These are phyloP conservation scores for Anarrhichthys ocellatus DNA, from an alignment of 2,113 vertebrate genomes.

Conservation along the genomic window DNA sequence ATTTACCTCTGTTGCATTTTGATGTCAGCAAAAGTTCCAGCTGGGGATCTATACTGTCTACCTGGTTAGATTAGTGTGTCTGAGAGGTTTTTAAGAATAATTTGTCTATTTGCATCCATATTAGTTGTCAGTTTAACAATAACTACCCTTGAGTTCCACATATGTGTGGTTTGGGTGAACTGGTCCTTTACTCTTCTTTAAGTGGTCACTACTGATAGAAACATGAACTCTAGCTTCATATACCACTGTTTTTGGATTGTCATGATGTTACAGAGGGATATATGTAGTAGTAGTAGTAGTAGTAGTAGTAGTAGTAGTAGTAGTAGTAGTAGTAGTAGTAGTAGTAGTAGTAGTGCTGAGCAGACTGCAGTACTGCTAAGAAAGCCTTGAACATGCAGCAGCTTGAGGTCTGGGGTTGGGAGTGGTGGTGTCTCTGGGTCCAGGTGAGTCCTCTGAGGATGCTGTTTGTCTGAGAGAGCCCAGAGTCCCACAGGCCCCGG, in stretches of 20 bases:
- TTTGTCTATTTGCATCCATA: too few species aligned
- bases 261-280: neutral
- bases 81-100: too few species aligned
- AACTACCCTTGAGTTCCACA: neutral
- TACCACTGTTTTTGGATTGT: neutral
- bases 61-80: too few species aligned
- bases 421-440: neutral
- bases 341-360: too few species aligned
- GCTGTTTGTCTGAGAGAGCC: constrained; percentile 36
- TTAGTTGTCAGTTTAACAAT: too few species aligned
- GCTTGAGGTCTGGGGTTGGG: neutral
- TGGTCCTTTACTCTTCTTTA: neutral
- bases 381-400: neutral
- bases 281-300: neutral
- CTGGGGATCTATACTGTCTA: too few species aligned
- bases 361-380: neutral
- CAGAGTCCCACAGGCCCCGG: constrained; percentile 23
- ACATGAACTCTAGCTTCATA: neutral
- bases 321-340: too few species aligned
- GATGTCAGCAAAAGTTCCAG: too few species aligned
- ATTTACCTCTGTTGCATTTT: too few species aligned
- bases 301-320: too few species aligned
- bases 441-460: constrained; percentile 15
- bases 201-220: neutral
- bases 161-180: neutral